Evolutionary conservation across 35 echinoderm and acorn worm species (phyloP), one percentile per base, ranked within the genome.

Genomic region (Acanthaster planci): DNA sequence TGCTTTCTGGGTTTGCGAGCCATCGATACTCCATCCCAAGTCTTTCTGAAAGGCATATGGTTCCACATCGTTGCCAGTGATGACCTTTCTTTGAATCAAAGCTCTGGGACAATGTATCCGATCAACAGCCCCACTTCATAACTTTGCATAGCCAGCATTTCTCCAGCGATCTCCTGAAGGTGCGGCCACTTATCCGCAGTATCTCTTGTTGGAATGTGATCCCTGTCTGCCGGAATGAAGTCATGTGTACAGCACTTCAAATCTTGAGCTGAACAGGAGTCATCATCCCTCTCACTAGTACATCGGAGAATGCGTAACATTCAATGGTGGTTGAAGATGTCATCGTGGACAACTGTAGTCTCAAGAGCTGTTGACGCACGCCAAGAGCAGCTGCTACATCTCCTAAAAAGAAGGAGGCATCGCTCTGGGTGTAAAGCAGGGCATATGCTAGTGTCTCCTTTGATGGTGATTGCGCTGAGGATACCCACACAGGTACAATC

Each of bases 401-500:
- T 1, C 44, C 42, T 5, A 55, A 60, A 17, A 82, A 8, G 59
- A 89, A 89, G 27, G 78, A 60, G n/a, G 17, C 60, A 51, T 89
- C 82, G 7, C 31, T 39, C n/a, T 82, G 87, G 4, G 31, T 51
- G 75, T 89, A 77, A 37, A 89, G 78, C 34, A 89, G 37, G 27
- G 76, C 77, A 68, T 89, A 89, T 34, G 39, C 51, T 7, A 89
- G 78, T 27, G 56, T 18, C 44, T 89, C 87, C 31, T 58, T 29
- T 34, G 7, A 42, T 5, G 78, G 78, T 32, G 81, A 47, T 4
- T 40, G 21, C 78, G 32, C 60, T 2, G 23, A 21, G 6, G 55
- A n/a, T 21, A 89, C 54, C 55, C 77, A 82, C 47, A 89, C 87
- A 0, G 87, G 87, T 30, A 82, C 57, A 4, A 89, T 83, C 87